phyloP scores from a whole-genome alignment of 2,797 vertebrate species.

The Clarias laeviceps region DNA sequence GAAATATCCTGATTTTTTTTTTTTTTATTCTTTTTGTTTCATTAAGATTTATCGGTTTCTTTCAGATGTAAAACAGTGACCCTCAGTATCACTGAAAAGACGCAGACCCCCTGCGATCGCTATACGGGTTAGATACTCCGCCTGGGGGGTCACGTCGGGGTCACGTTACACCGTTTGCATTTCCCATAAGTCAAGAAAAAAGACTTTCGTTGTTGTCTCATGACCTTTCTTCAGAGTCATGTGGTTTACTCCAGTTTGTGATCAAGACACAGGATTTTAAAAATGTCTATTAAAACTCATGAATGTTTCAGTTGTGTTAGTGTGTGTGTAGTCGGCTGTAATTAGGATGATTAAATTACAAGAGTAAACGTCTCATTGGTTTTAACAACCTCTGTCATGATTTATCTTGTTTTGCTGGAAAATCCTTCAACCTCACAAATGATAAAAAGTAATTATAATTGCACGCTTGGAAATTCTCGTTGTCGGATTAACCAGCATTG shows the following conservation, averaged over 20 bases:
- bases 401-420: slow-evolving; percentile 43
- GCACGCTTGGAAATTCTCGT: slow-evolving; percentile 30
- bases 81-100: slow-evolving; percentile 42
- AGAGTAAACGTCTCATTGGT: slow-evolving; percentile 23
- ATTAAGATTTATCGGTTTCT: slow-evolving; percentile 8
- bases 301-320: slow-evolving; percentile 5
- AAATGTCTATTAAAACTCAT: not conserved
- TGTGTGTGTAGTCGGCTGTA: slow-evolving; percentile 2
- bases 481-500: slow-evolving; percentile 27
- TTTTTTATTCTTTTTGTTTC: not conserved
- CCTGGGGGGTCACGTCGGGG: slow-evolving; percentile 48
- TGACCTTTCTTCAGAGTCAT: slow-evolving; percentile 45
- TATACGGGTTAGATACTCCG: slow-evolving; percentile 36
- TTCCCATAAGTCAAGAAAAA: slow-evolving; percentile 48
- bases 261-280: not conserved
- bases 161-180: slow-evolving; percentile 52
- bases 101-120: slow-evolving; percentile 47
- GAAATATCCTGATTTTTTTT: not conserved
- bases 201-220: slow-evolving; percentile 39
- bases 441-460: slow-evolving; percentile 41
- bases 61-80: slow-evolving; percentile 38
- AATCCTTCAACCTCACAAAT: slow-evolving; percentile 41
- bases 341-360: slow-evolving; percentile 8
- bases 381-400: slow-evolving; percentile 12
- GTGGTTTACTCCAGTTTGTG: slow-evolving; percentile 41